Evolutionary conservation across 2,113 vertebrate genomes (phyloP).

Genomic region (Piprites chloris): DNA sequence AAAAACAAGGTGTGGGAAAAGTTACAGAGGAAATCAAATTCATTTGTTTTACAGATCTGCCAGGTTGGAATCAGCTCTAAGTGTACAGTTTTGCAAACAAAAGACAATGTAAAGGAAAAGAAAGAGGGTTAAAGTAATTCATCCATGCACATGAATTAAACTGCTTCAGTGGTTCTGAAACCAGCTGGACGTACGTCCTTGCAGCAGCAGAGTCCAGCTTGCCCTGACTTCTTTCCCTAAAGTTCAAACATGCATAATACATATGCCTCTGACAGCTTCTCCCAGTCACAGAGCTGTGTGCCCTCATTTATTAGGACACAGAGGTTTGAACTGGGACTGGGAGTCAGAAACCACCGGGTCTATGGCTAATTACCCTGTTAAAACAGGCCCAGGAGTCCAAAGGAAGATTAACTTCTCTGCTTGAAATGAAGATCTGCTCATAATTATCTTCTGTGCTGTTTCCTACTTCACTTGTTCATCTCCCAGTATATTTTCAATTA

Average conservation of each 20-base stretch:
- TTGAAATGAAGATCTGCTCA: conserved; percentile 52
- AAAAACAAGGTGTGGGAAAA: not conserved
- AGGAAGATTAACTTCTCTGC: conserved; percentile 57
- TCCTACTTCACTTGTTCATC: conserved; percentile 47
- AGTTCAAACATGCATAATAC: not conserved
- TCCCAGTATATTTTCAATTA: conserved; percentile 56
- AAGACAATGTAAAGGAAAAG: not conserved
- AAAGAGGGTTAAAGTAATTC: not conserved
- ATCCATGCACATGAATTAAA: not conserved
- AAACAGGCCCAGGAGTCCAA: conserved; percentile 31
- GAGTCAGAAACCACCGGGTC: conserved; percentile 32
- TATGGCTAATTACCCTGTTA: conserved; percentile 37
- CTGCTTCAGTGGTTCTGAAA: not conserved
- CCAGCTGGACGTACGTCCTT: not conserved
- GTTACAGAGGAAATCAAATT: not conserved
- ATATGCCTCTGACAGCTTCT: not conserved
- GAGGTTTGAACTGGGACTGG: not conserved
- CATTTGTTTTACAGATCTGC: not conserved
- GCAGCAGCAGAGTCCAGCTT: not conserved
- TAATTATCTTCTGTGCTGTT: conserved; percentile 49
- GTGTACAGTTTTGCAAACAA: not conserved
- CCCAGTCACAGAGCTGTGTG: not conserved
- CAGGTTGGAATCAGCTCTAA: not conserved
- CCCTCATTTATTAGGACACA: conserved; percentile 19
- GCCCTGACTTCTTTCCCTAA: not conserved